A percentile compares a stretch with the other conserved stretches of the same genome.
phyloP scores from a whole-genome alignment of 2,888 invertebrate species.

The Tachina grossa region DNA sequence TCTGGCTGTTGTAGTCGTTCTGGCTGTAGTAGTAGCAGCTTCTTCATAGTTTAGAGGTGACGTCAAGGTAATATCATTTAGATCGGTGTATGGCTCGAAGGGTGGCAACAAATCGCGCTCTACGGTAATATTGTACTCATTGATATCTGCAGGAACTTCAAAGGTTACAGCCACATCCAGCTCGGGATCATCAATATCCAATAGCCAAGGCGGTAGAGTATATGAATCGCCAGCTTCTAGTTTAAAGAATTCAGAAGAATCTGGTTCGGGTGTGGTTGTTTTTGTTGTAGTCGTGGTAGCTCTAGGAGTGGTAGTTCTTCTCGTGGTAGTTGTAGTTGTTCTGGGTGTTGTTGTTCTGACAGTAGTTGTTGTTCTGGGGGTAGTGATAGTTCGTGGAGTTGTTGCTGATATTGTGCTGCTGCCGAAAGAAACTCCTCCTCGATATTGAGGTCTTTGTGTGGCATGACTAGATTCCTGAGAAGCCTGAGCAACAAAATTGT shows the following conservation, averaged over 20 bases:
- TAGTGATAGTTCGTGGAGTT: constrained; percentile 65
- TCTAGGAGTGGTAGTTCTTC: constrained; percentile 66
- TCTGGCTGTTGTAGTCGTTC: constrained; percentile 71
- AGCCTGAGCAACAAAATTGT: constrained; percentile 43
- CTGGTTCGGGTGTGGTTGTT: constrained; percentile 73
- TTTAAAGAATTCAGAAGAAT: constrained; percentile 75
- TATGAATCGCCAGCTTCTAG: constrained; percentile 78
- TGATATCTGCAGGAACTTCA: constrained; percentile 78
- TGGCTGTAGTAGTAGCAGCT: constrained; percentile 55
- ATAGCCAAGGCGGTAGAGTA: constrained; percentile 79
- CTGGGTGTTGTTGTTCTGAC: constrained; percentile 68
- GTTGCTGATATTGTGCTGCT: constrained; percentile 66
- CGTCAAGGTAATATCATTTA: constrained; percentile 76
- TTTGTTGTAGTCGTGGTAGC: constrained; percentile 66
- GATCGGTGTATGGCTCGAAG: constrained; percentile 79
- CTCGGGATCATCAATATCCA: constrained; percentile 80
- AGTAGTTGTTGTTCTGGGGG: constrained; percentile 61
- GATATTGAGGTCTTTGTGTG: constrained; percentile 51
- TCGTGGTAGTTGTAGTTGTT: constrained; percentile 69
- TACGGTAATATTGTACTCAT: constrained; percentile 80
- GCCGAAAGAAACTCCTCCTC: constrained; percentile 74
- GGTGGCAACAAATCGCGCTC: constrained; percentile 79
- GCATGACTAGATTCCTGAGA: constrained; percentile 61
- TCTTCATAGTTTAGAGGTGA: constrained; percentile 72
- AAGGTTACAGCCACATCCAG: constrained; percentile 80